These are phyloP conservation scores for Hippocampus barbouri DNA, from an alignment of 2,113 vertebrate genomes.

Conservation along the genomic window DNA sequence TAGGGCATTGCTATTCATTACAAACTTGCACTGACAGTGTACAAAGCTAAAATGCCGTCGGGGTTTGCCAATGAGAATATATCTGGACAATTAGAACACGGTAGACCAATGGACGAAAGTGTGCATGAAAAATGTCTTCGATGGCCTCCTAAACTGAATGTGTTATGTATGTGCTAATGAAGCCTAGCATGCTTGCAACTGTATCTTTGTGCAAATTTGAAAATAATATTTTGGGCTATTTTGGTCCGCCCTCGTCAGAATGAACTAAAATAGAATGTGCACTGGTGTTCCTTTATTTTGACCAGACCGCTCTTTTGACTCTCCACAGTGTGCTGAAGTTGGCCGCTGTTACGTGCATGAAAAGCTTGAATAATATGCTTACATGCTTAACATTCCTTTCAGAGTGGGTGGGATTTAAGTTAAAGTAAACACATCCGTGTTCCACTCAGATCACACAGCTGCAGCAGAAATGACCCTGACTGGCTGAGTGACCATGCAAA, in stretches of 20 bases:
- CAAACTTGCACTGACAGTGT: too few relatives aligned
- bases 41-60: too few relatives aligned
- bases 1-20: too few relatives aligned
- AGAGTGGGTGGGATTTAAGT: conserved; percentile 26
- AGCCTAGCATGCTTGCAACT: not conserved
- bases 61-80: too few relatives aligned
- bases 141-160: not conserved
- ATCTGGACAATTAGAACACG: not conserved
- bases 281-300: conserved; percentile 8
- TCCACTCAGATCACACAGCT: conserved; percentile 31
- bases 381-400: conserved; percentile 29
- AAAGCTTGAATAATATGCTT: not conserved
- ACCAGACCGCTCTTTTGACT: conserved; percentile 6
- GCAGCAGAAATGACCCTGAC: conserved; percentile 1
- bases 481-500: conserved; percentile 6
- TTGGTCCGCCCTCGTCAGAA: not conserved
- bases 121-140: not conserved
- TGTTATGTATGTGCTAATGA: not conserved
- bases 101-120: not conserved
- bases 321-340: not conserved
- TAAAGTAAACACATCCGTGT: conserved; percentile 16
- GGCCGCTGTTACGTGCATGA: not conserved
- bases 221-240: not conserved
- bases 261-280: not conserved
- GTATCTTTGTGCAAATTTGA: not conserved